Percentiles rank a stretch among this genome's conserved stretches.
phyloP scores from a whole-genome alignment of 2,797 vertebrate genomes.

The Paedocypris micromegethes region DNA sequence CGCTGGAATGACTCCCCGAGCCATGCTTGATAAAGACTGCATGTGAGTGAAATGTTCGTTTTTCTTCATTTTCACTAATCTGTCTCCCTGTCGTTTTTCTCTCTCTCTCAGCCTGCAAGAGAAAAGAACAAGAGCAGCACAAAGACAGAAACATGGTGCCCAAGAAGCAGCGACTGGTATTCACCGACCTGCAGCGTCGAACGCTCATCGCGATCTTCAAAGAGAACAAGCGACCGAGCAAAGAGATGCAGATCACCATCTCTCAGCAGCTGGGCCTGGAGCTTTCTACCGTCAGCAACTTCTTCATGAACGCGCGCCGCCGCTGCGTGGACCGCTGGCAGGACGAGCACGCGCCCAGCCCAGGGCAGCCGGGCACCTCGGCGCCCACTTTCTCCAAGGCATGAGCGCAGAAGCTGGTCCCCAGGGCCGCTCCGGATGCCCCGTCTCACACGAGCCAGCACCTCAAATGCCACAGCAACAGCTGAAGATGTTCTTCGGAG shows the following conservation, averaged over 20 bases:
- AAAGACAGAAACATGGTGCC: constrained; percentile 85
- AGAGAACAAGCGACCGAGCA: constrained; percentile 96
- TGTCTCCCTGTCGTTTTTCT: constrained; percentile 7
- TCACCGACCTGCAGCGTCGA: constrained; percentile 98
- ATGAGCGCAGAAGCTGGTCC: constrained; percentile 61
- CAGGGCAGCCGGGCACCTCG: constrained; percentile 73
- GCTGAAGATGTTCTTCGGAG: constrained; percentile 14
- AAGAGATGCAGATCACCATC: constrained; percentile 98
- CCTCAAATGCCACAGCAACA: constrained; percentile 21
- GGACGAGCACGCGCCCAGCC: constrained; percentile 71
- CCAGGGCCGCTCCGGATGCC: neutral
- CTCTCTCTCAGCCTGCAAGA: constrained; percentile 82
- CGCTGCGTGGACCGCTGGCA: constrained; percentile 94
- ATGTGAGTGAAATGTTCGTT: constrained; percentile 7
- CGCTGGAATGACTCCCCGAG: neutral
- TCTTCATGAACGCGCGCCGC: constrained; percentile 97
- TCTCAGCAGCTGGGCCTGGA: constrained; percentile 95
- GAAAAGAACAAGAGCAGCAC: constrained; percentile 93
- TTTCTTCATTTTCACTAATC: constrained; percentile 16
- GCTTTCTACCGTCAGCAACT: constrained; percentile 96
- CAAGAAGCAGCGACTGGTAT: constrained; percentile 96
- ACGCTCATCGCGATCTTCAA: constrained; percentile 97
- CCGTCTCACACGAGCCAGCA: neutral
- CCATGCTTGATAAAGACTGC: neutral
- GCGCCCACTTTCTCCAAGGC: constrained; percentile 90